Conservation (phyloP, 2,113 vertebrate species). For the Pyrgilauda ruficollis region DNA sequence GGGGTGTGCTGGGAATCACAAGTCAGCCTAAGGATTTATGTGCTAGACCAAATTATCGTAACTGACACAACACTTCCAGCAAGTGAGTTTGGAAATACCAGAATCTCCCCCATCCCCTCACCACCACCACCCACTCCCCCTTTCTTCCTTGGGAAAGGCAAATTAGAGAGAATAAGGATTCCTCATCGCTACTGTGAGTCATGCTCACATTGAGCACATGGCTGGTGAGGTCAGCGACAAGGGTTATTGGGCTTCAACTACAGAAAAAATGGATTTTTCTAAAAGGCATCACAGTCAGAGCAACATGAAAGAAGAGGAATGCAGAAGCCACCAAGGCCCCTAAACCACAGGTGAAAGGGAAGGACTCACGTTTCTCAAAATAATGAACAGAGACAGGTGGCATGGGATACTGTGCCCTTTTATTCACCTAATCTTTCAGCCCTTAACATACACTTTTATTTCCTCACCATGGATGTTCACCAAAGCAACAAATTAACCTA, state of each 20-base stretch:
- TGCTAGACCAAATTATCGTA: conserved; percentile 13
- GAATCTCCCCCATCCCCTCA: background rate
- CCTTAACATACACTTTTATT: background rate
- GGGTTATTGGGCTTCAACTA: background rate
- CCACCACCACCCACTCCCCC: background rate
- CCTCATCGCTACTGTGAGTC: conserved; percentile 41
- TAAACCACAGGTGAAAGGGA: background rate
- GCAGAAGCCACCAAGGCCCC: background rate
- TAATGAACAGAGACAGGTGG: background rate
- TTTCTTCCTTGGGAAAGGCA: background rate
- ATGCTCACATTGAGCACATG: conserved; percentile 25
- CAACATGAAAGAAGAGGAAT: background rate
- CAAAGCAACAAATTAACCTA: background rate
- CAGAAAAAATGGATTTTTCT: background rate
- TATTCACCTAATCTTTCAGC: background rate
- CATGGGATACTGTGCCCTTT: background rate
- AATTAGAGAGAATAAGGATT: conserved; percentile 22
- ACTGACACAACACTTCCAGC: conserved; percentile 56
- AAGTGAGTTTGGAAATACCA: conserved; percentile 50
- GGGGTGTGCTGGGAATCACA: conserved; percentile 18
- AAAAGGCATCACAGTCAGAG: background rate
- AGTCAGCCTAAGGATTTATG: conserved; percentile 22
- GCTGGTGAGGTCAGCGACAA: conserved; percentile 29
- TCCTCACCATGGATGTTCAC: background rate
- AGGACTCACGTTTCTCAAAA: background rate